Base-by-base conservation (phyloP, 2,113 vertebrate species). In the Sus scrofa region DNA sequence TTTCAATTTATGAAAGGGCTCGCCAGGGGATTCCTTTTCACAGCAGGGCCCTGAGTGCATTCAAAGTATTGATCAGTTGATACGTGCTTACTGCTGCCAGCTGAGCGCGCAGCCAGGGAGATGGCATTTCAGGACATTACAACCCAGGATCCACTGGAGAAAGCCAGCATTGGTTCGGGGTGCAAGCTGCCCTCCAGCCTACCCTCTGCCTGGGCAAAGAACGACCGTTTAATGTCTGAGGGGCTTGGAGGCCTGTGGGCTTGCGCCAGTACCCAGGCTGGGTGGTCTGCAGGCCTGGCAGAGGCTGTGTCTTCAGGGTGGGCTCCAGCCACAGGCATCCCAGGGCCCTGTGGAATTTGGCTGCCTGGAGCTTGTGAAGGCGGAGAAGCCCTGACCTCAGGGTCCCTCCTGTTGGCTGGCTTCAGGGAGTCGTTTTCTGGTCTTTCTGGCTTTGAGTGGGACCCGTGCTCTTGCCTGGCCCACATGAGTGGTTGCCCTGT, bases 1-100 rank as follows among this genome's bases (percentile, higher is more conserved):
- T 87, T 96, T 86, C 97, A 93, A 86, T 85, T 85, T 83, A 63
- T 82, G 83, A 34, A 97, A 88, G 78, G 52, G 77, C 82, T 97
- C 73, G 52, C 94, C 85, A 30, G 91, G 93, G 94, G 95, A 73
- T 85, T 87, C 54, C 91, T 85, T 91, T n/a, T 56, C 93, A 54
- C 91, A 93, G 89, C 88, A 85, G 91, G 91, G 44, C 30, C 81
- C 68, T 10, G 4, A 13, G 65, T 0, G 7, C 91, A 32, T 65
- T 86, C 67, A 2, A 27, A 73, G 77, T 84, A 91, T 88, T 4
- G 60, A 97, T 91, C 71, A 27, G 85, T 22, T 9, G 9, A 34
- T 30, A 1, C 20, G 79, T 62, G 96, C 73, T 58, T 18, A 44
- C 7, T 54, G 79, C 39, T 13, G 67, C 82, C 13, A 0, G 44